phyloP scores from a whole-genome alignment of 2,888 invertebrate species.

The Callosobruchus maculatus region DNA sequence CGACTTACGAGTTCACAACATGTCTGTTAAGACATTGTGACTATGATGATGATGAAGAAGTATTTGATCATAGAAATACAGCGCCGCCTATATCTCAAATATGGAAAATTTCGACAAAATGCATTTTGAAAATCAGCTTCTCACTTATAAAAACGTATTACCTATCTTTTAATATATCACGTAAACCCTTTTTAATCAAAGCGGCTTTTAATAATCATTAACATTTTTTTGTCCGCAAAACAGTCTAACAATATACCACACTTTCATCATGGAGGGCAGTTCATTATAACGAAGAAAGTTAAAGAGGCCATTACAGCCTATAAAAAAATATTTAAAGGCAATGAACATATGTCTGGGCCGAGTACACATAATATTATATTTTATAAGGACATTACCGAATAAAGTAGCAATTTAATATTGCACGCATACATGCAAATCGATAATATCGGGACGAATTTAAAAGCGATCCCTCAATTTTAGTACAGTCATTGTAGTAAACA shows the following conservation, averaged over 20 bases:
- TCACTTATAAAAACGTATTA: too few species aligned
- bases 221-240: not conserved
- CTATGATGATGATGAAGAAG: too few species aligned
- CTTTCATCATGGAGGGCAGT: not conserved
- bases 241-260: not conserved
- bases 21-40: too few species aligned
- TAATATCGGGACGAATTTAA: constrained; percentile 33
- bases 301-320: constrained; percentile 1
- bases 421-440: constrained; percentile 37
- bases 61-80: too few species aligned
- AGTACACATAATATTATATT: constrained; percentile 26
- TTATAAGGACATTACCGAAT: constrained; percentile 22
- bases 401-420: constrained; percentile 39
- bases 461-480: constrained; percentile 12
- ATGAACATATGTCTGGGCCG: constrained; percentile 13
- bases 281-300: not conserved
- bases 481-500: not conserved
- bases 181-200: not conserved
- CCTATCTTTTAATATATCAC: too few species aligned
- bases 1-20: too few species aligned
- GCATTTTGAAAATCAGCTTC: too few species aligned
- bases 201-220: not conserved
- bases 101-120: too few species aligned
- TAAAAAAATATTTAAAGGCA: constrained; percentile 18
- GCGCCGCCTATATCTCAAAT: too few species aligned